These are phyloP conservation scores for Siniperca obscura DNA, from an alignment of 2,797 vertebrate species.

Conservation along the genomic window DNA sequence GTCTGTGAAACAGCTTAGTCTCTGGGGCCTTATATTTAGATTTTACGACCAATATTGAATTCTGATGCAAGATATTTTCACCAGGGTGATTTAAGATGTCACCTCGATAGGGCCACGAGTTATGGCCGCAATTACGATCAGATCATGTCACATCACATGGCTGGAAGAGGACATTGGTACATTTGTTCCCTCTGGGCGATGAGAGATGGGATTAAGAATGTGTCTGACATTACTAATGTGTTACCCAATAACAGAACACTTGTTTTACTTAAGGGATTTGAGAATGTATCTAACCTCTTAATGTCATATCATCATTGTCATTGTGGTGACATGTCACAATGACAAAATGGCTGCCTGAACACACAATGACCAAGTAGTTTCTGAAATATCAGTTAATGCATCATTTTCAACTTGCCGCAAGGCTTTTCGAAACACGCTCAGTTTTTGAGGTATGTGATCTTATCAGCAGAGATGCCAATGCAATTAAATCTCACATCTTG, in stretches of 20 bases:
- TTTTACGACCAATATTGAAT: constrained; percentile 84
- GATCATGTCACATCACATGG: constrained; percentile 60
- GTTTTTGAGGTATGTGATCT: constrained; percentile 26
- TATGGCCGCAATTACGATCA: constrained; percentile 54
- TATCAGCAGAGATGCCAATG: constrained; percentile 21
- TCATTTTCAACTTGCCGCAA: background rate
- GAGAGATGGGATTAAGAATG: constrained; percentile 47
- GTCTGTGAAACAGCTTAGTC: constrained; percentile 73
- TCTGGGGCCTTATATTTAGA: constrained; percentile 81
- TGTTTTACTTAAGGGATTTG: constrained; percentile 38
- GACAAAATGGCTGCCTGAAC: constrained; percentile 24
- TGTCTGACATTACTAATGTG: constrained; percentile 29
- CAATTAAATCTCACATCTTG: background rate
- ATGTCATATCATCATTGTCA: constrained; percentile 27
- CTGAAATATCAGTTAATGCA: background rate
- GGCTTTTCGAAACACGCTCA: background rate
- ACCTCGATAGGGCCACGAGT: constrained; percentile 52
- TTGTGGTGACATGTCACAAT: constrained; percentile 32
- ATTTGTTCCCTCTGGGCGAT: constrained; percentile 57
- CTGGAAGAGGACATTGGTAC: constrained; percentile 48
- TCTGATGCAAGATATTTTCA: constrained; percentile 75
- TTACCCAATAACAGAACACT: constrained; percentile 31
- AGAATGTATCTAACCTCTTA: constrained; percentile 37
- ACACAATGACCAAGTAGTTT: constrained; percentile 31
- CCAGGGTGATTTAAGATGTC: constrained; percentile 71